Percentiles rank a stretch among this genome's conserved stretches.
phyloP scores from a whole-genome alignment of 23 tunicate species.

The Styela clava region DNA sequence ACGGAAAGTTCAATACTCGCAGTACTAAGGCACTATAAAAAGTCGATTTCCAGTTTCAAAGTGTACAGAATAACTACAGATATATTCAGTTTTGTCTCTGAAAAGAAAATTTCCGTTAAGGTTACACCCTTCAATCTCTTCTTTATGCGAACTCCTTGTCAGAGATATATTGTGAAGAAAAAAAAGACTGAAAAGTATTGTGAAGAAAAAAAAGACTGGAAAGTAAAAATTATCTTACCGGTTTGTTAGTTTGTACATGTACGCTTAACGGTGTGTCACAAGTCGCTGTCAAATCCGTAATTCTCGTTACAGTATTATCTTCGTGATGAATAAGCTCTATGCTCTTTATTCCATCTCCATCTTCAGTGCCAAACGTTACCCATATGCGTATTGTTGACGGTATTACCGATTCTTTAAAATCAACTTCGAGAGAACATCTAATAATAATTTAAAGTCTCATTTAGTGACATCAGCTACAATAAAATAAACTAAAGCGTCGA shows the following conservation, averaged over 20 bases:
- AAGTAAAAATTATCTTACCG: background rate
- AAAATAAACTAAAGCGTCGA: no score
- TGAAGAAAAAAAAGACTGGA: background rate
- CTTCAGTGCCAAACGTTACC: slow-evolving; percentile 34
- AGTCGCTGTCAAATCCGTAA: slow-evolving; percentile 7
- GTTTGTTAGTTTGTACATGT: background rate
- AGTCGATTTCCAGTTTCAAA: no score
- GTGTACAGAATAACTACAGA: no score
- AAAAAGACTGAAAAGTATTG: background rate
- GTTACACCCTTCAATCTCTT: no score
- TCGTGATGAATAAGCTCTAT: slow-evolving; percentile 19
- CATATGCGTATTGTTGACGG: slow-evolving; percentile 12
- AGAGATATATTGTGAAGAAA: no score
- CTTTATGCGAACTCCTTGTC: no score
- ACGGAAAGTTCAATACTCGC: background rate
- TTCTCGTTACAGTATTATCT: slow-evolving; percentile 19
- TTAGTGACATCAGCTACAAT: background rate
- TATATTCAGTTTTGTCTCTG: no score
- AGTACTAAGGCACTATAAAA: no score
- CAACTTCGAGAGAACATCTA: slow-evolving; percentile 27
- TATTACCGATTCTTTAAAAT: slow-evolving; percentile 8
- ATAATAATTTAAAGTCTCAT: background rate
- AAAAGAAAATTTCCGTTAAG: no score
- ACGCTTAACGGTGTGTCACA: slow-evolving; percentile 29
- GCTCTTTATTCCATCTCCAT: slow-evolving; percentile 2